Base-by-base conservation (phyloP, 2,888 invertebrate species). In the Allophyes oxyacanthae region DNA sequence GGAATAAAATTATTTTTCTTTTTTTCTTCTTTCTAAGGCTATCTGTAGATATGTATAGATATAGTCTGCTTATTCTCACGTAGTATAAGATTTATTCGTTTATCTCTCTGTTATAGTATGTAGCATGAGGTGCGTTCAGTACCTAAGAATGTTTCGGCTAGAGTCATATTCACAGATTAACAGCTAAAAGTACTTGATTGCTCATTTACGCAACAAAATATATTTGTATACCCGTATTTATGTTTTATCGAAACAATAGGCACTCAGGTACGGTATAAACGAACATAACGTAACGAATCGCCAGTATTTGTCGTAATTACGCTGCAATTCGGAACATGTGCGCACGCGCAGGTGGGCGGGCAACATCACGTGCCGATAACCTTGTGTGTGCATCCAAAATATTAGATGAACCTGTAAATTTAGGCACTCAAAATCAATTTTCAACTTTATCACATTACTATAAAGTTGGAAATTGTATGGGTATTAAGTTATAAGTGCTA, bases 311-410 rank as follows among this genome's bases (percentile, higher is more conserved):
- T 52, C 41, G 58, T 69, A 71, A 72, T 60, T 64, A 51, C 50
- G 46, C 30, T 64, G 67, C 64, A 64, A 64, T 71, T 60, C 52
- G 68, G 62, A 61, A 66, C 83, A 81, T 79, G 77, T 82, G 85
- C 81, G 78, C 78, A 25, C 10, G 80, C 78, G 80, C 85, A 85
- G 79, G 86, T 84, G 83, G 78, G 76, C 73, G 72, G 64, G 44
- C 53, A 60, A 53, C 50, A 52, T 77, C 79, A 77, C 76, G 73
- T 64, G 72, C 63, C 20, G 43, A 64, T 20, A 53, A 65, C 53
- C 54, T 55, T 73, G 44, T 62, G 55, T 58, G 36, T 64, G 60
- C 68, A 58, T 68, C 68, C 46, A 52, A 61, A 67, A 55, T 43
- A 57, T 56, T 59, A 58, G 67, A 53, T 20, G 28, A 46, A 66